phyloP scores from a whole-genome alignment of 2,888 invertebrate species.

The Andrena flavipes region DNA sequence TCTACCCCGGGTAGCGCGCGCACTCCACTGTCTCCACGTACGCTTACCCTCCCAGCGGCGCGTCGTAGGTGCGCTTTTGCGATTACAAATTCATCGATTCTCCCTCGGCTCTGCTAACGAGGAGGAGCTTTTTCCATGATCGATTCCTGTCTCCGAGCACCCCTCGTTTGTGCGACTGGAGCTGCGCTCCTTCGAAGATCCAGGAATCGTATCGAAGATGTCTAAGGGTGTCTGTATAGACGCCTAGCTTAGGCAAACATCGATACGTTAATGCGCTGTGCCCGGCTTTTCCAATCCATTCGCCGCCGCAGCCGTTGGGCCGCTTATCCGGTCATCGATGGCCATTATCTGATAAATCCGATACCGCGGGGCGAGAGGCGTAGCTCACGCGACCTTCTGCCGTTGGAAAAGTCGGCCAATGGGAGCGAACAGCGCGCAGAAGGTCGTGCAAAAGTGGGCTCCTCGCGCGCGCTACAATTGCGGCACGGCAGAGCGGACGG shows the following conservation, averaged over 20 bases:
- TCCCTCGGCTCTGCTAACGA: slow-evolving; percentile 38
- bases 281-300: slow-evolving; percentile 11
- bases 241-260: neutral
- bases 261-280: neutral
- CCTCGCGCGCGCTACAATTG: slow-evolving; percentile 7
- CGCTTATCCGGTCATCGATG: slow-evolving; percentile 45
- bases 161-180: neutral
- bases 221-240: slow-evolving; percentile 3
- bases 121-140: neutral
- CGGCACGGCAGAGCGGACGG: slow-evolving; percentile 62
- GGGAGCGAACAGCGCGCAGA: slow-evolving; percentile 15
- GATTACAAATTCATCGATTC: slow-evolving; percentile 55
- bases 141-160: slow-evolving; percentile 12
- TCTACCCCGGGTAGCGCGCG: slow-evolving; percentile 1
- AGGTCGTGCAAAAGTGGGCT: slow-evolving; percentile 41
- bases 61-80: slow-evolving; percentile 1
- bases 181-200: neutral
- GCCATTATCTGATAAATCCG: slow-evolving; percentile 47
- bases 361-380: slow-evolving; percentile 28
- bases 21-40: slow-evolving; percentile 8
- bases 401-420: slow-evolving; percentile 21
- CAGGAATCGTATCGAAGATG: neutral
- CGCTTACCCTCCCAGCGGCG: neutral
- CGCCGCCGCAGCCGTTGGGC: neutral
- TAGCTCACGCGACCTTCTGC: slow-evolving; percentile 25